Evolutionary conservation across 2,113 vertebrate genomes (phyloP).

Genomic region (Halcyon malimbica): DNA sequence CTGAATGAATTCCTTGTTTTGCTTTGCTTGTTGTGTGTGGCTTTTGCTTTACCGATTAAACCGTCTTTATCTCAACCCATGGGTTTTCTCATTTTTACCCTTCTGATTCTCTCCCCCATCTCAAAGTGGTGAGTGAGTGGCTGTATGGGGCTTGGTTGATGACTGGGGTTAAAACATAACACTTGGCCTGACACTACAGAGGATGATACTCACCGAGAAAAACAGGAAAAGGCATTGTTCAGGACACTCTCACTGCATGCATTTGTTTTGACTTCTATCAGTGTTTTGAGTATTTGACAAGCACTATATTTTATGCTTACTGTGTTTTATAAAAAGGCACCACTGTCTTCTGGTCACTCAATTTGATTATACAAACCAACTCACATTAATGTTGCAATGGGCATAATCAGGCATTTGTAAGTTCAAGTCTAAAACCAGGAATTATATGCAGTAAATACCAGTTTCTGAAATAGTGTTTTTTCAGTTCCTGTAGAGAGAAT

Average conservation of each 20-base stretch:
- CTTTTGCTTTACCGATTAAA: background rate
- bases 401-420: background rate
- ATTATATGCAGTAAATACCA: background rate
- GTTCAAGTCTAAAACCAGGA: background rate
- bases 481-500: background rate
- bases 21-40: background rate
- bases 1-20: background rate
- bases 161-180: background rate
- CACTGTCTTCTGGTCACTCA: background rate
- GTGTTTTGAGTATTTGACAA: background rate
- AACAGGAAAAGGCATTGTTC: background rate
- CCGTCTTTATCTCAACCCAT: background rate
- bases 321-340: background rate
- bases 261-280: background rate
- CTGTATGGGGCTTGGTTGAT: accelerated
- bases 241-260: background rate
- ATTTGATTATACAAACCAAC: background rate
- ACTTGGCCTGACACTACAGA: background rate
- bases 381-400: background rate
- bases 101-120: background rate
- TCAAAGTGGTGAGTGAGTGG: background rate
- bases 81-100: background rate
- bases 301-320: background rate
- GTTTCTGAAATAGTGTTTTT: background rate
- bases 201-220: background rate